Evolutionary conservation across 2,888 invertebrate species (phyloP).

Genomic region (Pterostichus niger): DNA sequence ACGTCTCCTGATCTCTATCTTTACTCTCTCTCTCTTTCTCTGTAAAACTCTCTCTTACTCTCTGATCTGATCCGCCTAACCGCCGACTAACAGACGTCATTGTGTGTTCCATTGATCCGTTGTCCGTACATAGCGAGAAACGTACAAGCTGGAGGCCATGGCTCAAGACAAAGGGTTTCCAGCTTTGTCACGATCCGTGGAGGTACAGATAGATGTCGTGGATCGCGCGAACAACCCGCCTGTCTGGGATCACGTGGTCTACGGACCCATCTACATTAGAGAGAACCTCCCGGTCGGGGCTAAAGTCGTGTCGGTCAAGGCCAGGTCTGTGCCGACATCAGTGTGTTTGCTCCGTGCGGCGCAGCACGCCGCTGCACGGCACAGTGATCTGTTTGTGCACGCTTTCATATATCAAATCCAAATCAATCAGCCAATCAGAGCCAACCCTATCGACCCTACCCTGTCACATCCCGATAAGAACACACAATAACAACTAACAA

Average conservation of each 20-base stretch:
- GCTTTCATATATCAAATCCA: constrained; percentile 72
- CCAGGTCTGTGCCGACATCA: constrained; percentile 89
- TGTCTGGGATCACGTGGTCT: constrained; percentile 97
- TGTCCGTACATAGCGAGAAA: constrained; percentile 92
- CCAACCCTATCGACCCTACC: constrained; percentile 68
- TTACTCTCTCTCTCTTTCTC: constrained; percentile 65
- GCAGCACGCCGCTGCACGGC: constrained; percentile 76
- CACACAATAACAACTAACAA: constrained; percentile 1
- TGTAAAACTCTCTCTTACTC: background rate
- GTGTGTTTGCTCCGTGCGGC: constrained; percentile 73
- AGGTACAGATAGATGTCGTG: constrained; percentile 99
- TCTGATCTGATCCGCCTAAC: constrained; percentile 70
- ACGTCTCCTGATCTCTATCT: constrained; percentile 71
- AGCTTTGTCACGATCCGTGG: constrained; percentile 96
- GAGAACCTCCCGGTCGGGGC: constrained; percentile 98
- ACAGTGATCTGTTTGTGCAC: constrained; percentile 77
- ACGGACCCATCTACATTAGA: constrained; percentile 98
- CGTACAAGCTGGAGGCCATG: constrained; percentile 98
- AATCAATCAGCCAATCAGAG: constrained; percentile 12
- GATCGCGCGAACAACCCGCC: constrained; percentile 98
- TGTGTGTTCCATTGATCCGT: constrained; percentile 73
- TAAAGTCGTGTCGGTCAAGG: constrained; percentile 98
- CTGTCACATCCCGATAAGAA: constrained; percentile 15
- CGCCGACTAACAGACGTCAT: constrained; percentile 67
- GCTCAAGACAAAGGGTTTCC: constrained; percentile 98